phyloP scores from a whole-genome alignment of 2,797 vertebrate genomes.

The Neosalanx taihuensis region DNA sequence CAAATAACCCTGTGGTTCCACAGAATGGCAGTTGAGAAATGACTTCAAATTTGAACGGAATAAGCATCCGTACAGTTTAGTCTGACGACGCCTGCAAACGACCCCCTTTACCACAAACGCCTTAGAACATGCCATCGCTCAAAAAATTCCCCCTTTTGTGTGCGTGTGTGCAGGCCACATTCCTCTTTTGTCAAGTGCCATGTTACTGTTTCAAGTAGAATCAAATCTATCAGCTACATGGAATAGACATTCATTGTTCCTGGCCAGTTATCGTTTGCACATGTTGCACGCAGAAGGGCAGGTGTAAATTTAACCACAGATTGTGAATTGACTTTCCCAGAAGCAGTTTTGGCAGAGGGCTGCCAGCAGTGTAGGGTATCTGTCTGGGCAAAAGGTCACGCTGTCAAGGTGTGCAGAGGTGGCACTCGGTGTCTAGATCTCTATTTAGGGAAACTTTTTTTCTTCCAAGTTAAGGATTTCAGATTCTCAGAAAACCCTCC shows the following conservation, averaged over 20 bases:
- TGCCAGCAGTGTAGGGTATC: conserved; percentile 64
- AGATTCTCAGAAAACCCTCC: conserved; percentile 44
- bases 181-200: background rate
- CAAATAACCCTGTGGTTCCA: conserved; percentile 14
- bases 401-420: conserved; percentile 59
- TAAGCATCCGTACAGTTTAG: background rate
- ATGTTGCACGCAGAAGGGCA: background rate
- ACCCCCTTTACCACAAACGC: too few species aligned
- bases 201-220: background rate
- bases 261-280: conserved; percentile 2
- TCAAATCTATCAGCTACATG: background rate
- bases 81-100: too few species aligned
- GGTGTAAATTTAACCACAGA: conserved; percentile 51
- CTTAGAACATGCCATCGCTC: too few species aligned
- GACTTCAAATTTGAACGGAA: too few species aligned
- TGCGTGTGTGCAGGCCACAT: background rate
- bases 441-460: conserved; percentile 67
- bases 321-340: conserved; percentile 65
- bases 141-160: too few species aligned
- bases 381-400: conserved; percentile 67
- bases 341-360: conserved; percentile 56
- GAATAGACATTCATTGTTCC: background rate
- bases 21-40: conserved; percentile 12
- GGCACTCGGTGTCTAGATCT: conserved; percentile 54
- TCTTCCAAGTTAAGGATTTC: conserved; percentile 42